These are phyloP conservation scores for Carduelis carduelis DNA, from an alignment of 2,797 vertebrate species.

Conservation along the genomic window DNA sequence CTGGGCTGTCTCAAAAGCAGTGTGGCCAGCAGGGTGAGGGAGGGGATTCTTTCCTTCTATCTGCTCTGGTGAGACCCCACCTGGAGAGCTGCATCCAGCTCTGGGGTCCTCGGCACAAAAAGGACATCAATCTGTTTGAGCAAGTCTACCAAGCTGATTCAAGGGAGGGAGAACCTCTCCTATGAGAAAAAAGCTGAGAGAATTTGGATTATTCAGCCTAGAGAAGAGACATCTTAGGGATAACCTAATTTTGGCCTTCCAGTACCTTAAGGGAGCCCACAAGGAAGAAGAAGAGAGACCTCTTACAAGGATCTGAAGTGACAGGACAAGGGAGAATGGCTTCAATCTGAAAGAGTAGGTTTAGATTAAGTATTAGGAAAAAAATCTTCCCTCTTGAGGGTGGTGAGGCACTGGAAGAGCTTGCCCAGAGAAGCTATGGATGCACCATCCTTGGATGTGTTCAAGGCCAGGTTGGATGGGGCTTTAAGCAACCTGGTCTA, in stretches of 20 bases:
- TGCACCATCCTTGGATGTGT: neutral
- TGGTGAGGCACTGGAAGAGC: neutral
- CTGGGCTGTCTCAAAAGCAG: neutral
- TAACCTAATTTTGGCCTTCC: neutral
- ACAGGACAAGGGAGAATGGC: neutral
- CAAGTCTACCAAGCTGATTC: neutral
- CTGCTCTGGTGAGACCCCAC: neutral
- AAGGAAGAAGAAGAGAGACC: neutral
- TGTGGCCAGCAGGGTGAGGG: accelerated
- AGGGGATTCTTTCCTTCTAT: neutral
- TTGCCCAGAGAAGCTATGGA: neutral
- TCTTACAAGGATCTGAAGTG: neutral
- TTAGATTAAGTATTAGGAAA: neutral
- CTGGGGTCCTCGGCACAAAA: neutral
- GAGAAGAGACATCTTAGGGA: neutral
- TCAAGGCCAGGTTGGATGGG: neutral
- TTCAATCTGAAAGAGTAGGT: neutral
- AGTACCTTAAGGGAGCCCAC: neutral
- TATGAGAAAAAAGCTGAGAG: neutral
- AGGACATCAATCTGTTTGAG: neutral
- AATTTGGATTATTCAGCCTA: neutral
- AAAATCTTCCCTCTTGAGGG: neutral
- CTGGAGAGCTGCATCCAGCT: neutral
- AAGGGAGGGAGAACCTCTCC: neutral
- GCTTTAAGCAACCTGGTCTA: neutral